Evolutionary conservation across 2,888 invertebrate genomes (phyloP), one percentile per base, ranked within the genome.

Genomic region (Hipparchia sbordonii): DNA sequence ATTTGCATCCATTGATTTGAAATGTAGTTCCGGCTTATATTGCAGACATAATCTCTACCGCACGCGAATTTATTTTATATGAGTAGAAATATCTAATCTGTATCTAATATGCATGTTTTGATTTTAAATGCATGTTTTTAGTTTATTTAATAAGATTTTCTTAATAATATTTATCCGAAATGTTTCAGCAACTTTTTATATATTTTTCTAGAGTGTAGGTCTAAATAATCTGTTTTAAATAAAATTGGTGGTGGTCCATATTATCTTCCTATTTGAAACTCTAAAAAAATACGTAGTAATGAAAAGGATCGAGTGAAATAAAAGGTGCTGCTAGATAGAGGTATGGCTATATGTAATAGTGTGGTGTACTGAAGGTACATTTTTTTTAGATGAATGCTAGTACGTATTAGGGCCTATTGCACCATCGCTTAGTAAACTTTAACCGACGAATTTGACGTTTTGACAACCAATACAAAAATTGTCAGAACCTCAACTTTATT

Each of bases 41-140:
- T 60, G 39, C 10, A 60, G 10, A 65, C 12, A 23, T 10, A 33
- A 61, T 45, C 39, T n/a, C 45, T 23, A 65, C 33, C 9, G 65
- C 65, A 65, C 52, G 65, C 33, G 65, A 65, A 65, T 52, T 52
- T 48, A n/a, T 60, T 46, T 48, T 62, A 62, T 46, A 46, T 8
- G 1, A 13, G n/a, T 48, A 62, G 13, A 8, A 59, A 23, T 46
- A 48, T 12, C 59, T 60, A 60, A 60, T 60, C 33, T 33, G 8
- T 59, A 10, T 60, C 39, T 60, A 10, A 51, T 23, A 6, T 52
- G 63, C 65, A 65, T 65, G 65, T 33, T 48, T 63, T 62, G 23
- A 59, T 60, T 60, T 60, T 9, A 51, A 10, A 6, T 52, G 63
- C 65, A 65, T 65, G 65, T 33, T 48, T 63, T 62, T 51, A 39